Evolutionary conservation across 64 coral and sea anemone species (phyloP).

Genomic region (Pachyseris speciosa): DNA sequence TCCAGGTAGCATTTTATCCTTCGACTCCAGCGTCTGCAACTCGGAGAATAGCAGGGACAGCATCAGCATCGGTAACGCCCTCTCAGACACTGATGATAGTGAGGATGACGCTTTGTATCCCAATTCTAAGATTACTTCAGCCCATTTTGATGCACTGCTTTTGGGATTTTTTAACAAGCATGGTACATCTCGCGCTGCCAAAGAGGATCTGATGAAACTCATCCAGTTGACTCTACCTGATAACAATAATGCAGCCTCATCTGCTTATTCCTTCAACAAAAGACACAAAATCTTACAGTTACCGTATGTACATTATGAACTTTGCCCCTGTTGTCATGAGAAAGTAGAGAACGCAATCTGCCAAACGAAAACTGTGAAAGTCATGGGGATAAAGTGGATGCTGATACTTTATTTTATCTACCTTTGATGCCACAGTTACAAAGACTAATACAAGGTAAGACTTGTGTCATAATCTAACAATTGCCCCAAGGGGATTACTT

Average conservation of each 20-base stretch:
- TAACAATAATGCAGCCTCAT: not conserved
- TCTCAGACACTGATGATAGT: too few relatives aligned
- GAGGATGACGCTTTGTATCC: too few relatives aligned
- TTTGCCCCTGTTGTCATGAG: not conserved
- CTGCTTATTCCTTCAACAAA: conserved; percentile 20
- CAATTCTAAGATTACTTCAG: too few relatives aligned
- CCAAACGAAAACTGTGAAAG: not conserved
- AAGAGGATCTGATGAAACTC: conserved; percentile 11
- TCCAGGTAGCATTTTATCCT: too few relatives aligned
- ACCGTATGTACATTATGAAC: too few relatives aligned
- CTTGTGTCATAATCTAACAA: too few relatives aligned
- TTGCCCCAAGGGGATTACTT: too few relatives aligned
- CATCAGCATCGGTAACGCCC: too few relatives aligned
- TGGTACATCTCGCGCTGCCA: not conserved
- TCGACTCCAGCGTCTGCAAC: too few relatives aligned
- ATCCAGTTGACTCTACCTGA: not conserved
- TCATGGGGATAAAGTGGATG: not conserved
- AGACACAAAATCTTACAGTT: not conserved
- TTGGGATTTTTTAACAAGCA: too few relatives aligned
- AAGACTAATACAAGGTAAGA: conserved; percentile 28
- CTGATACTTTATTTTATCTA: not conserved
- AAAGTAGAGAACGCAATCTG: not conserved
- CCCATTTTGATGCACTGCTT: too few relatives aligned
- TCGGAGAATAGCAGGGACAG: too few relatives aligned
- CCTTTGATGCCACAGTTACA: conserved; percentile 34